phyloP scores from a whole-genome alignment of 2,113 vertebrate genomes.

The Corythornis madagascariensis region DNA sequence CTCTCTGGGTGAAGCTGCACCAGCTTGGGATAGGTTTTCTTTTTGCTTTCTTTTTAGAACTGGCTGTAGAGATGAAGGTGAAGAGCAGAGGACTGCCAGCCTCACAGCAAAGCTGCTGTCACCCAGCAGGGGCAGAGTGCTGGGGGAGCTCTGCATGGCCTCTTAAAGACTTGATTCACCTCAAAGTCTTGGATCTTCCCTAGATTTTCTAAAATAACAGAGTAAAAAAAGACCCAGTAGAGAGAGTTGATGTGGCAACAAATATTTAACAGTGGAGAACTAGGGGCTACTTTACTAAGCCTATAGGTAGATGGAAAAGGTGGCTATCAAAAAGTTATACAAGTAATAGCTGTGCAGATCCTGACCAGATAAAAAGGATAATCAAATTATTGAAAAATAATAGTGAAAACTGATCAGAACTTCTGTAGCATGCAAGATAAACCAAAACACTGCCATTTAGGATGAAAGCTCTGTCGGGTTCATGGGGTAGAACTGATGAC shows the following conservation, averaged over 20 bases:
- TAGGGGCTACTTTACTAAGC: background rate
- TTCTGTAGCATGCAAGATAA: background rate
- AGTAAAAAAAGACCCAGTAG: background rate
- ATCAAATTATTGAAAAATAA: background rate
- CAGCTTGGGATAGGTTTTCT: background rate
- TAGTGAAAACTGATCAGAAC: background rate
- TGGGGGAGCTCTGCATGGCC: background rate
- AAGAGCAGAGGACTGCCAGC: background rate
- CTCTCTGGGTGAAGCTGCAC: background rate
- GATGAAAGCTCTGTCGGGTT: background rate
- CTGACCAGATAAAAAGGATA: background rate
- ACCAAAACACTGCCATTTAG: background rate
- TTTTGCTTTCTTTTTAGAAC: background rate
- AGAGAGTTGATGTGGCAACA: background rate
- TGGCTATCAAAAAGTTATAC: background rate
- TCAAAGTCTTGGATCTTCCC: background rate
- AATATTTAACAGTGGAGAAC: background rate
- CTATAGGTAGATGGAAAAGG: background rate
- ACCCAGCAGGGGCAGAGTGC: background rate
- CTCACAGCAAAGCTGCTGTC: background rate
- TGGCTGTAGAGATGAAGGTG: background rate
- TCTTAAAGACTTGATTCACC: background rate
- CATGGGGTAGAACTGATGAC: background rate
- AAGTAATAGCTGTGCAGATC: background rate
- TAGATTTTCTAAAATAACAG: background rate